Evolutionary conservation across 2,888 invertebrate species (phyloP), one percentile per base, ranked within the genome.

Genomic region (Hylaea fasciaria): DNA sequence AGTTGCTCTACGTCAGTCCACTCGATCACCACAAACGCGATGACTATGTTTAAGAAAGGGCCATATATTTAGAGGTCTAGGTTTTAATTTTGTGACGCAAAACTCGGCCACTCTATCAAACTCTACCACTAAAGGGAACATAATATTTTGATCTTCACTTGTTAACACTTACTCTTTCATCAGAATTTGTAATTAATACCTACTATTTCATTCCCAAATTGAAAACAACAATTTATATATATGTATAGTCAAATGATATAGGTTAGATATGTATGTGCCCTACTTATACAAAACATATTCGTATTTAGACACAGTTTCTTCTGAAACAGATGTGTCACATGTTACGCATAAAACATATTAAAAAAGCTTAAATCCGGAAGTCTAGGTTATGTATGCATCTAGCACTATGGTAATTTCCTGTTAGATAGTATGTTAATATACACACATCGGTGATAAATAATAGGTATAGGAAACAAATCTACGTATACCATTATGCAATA

Each of bases 1-100:
- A 82, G 14, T 68, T 92, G 17, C 78, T 92, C 0, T 91, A 91
- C 52, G 80, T 83, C 0, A 71, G 80, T 0, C 90, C 86, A 0
- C 65, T 86, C 8, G 68, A 77, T n/a, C 48, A 59, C 35, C 64
- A 62, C 54, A 49, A 52, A 17, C 78, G 83, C 57, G 76, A 71
- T 41, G 71, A 70, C 41, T 77, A 62, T 59, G 10, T 41, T 8
- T 39, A 54, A 28, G 32, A 8, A 41, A 16, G 9, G 32, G 32
- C 9, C 9, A 32, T 32, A 1, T 32, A 1, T 32, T 10, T n/a
- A n/a, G n/a, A n/a, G n/a, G n/a, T 32, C 10, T 10, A 9, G 32
- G 9, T 32, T 9, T 32, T 32, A 9, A 7, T 32, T 32, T 0
- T 32, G 22, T 32, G 32, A 32, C 3, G 22, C 32, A 7, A 28